Evolutionary conservation across 2,113 vertebrate genomes (phyloP), one percentile per base, ranked within the genome.

Genomic region (Mesitornis unicolor): DNA sequence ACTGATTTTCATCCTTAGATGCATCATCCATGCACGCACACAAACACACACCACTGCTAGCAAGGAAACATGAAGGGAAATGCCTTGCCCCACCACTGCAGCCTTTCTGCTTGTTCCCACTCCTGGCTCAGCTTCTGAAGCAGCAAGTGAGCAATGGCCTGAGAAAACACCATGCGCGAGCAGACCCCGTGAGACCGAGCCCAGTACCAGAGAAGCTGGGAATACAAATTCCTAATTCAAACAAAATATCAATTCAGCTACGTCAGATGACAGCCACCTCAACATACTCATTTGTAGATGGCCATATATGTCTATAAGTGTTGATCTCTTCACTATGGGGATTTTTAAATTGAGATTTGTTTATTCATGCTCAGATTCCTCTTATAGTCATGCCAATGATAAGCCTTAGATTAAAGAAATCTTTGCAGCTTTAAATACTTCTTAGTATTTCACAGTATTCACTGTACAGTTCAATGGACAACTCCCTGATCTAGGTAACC

Each of bases 321-420:
- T 36, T 94, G 45, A 87, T 92, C 43, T 95, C 71, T 48, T 87
- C 83, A 78, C 47, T 87, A 33, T 20, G 90, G 80, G 95, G 89
- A 84, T 86, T 96, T 95, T 94, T 92, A 29, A 84, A 93, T 38
- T 61, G 42, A 94, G 70, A 84, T 93, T 85, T 87, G 93, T 95
- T 97, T 95, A 89, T 92, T 96, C 88, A 71, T 65, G 63, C 67
- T 90, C 53, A 73, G 78, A 90, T 95, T 96, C 68, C 78, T 94
- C 93, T 96, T 96, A 75, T 14, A 95, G 92, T 95, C 75, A 84
- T 93, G 94, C 94, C 94, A 95, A 92, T 0, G 40, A 96, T 91
- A 96, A 96, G 75, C 51, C 51, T 77, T 42, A 95, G 95, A 97
- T 96, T 95, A 96, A 95, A 97, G 92, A 90, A 89, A 89, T 29